Evolutionary conservation across 2,113 vertebrate species (phyloP).

Genomic region (Tyto alba): DNA sequence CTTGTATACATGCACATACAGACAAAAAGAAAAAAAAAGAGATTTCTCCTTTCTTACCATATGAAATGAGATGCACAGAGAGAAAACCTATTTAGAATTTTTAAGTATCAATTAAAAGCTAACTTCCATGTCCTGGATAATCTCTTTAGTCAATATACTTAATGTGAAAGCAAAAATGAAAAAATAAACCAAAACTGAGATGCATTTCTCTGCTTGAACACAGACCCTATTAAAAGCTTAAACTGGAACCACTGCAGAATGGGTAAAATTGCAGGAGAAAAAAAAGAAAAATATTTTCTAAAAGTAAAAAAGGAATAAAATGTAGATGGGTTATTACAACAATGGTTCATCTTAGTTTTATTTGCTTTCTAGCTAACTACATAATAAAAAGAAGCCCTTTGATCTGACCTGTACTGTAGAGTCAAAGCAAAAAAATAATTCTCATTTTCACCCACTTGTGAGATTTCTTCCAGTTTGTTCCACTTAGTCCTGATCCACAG

Average conservation of each 20-base stretch:
- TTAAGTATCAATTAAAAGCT: neutral
- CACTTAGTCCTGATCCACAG: constrained; percentile 84
- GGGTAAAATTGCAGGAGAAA: neutral
- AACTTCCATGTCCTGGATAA: neutral
- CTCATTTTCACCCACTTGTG: constrained; percentile 86
- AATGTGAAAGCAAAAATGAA: neutral
- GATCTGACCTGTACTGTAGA: neutral
- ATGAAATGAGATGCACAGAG: neutral
- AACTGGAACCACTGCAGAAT: neutral
- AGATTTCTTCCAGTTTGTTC: constrained; percentile 90
- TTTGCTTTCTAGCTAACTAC: neutral
- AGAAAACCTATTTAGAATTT: neutral
- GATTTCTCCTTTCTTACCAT: neutral
- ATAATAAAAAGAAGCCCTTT: neutral
- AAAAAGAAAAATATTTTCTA: neutral
- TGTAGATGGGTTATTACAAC: neutral
- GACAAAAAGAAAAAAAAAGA: neutral
- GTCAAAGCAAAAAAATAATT: neutral
- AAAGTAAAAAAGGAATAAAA: neutral
- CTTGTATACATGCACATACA: neutral
- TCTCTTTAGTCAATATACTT: neutral
- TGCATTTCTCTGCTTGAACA: neutral
- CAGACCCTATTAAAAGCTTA: neutral
- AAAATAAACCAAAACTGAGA: neutral
- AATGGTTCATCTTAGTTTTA: neutral